These are phyloP conservation scores for Parauchenoglanis ngamensis DNA, from an alignment of 2,797 vertebrate genomes.

Conservation along the genomic window DNA sequence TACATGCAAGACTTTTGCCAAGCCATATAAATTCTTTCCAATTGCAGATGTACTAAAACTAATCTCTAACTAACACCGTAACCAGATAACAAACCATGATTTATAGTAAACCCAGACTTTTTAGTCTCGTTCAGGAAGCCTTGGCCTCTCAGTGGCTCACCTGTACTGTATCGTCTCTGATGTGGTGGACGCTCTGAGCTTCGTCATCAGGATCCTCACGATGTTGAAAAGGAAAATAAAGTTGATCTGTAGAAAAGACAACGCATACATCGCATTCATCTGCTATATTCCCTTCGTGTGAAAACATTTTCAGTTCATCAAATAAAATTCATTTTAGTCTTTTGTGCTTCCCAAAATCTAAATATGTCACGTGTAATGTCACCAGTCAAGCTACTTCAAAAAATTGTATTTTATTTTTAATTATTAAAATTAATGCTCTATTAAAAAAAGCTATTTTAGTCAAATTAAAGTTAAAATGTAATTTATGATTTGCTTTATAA, in stretches of 20 bases:
- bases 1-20: background rate
- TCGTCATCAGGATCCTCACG: constrained; percentile 91
- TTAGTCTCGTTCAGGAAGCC: background rate
- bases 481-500: background rate
- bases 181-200: constrained; percentile 89
- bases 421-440: no score
- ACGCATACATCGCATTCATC: background rate
- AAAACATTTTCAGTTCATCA: background rate
- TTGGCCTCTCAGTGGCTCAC: constrained; percentile 61
- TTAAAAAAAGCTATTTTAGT: background rate
- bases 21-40: background rate
- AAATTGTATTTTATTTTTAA: no score
- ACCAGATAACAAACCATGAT: background rate
- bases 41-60: background rate
- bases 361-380: background rate
- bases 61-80: background rate
- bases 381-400: background rate
- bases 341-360: background rate
- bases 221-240: constrained; percentile 96
- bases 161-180: constrained; percentile 94
- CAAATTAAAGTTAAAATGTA: background rate
- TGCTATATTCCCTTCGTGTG: background rate
- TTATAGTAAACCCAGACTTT: background rate
- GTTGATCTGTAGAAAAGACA: constrained; percentile 79
- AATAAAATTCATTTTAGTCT: background rate